Evolutionary conservation across 2,113 vertebrate genomes (phyloP).

Genomic region (Aptenodytes forsteri): DNA sequence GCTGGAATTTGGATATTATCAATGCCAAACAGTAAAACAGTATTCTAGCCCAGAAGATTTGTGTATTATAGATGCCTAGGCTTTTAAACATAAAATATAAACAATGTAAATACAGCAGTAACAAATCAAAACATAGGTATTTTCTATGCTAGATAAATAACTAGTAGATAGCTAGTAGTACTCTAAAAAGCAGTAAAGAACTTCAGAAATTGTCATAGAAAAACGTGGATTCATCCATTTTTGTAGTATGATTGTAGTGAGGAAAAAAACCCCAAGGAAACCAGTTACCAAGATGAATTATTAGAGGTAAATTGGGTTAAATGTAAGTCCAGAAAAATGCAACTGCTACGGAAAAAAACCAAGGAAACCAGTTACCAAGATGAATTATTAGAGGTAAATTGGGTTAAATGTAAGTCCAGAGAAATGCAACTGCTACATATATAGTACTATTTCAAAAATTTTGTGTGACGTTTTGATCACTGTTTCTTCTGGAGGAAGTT

Average conservation of each 20-base stretch:
- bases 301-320: not conserved
- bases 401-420: not conserved
- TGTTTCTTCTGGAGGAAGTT: not conserved
- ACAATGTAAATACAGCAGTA: not conserved
- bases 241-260: not conserved
- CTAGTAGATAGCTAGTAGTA: not conserved
- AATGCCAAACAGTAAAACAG: not conserved
- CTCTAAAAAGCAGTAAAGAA: not conserved
- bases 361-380: not conserved
- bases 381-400: not conserved
- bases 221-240: not conserved
- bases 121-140: not conserved
- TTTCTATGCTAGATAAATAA: not conserved
- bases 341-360: not conserved
- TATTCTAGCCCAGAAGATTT: not conserved
- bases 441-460: not conserved
- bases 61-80: not conserved
- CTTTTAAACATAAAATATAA: not conserved
- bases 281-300: not conserved
- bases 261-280: not conserved
- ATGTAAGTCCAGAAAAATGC: not conserved
- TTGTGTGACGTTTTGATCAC: not conserved
- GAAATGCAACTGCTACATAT: not conserved
- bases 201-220: not conserved
- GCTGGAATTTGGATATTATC: not conserved